Conservation (phyloP, 2,888 invertebrate species). For the Actias luna region DNA sequence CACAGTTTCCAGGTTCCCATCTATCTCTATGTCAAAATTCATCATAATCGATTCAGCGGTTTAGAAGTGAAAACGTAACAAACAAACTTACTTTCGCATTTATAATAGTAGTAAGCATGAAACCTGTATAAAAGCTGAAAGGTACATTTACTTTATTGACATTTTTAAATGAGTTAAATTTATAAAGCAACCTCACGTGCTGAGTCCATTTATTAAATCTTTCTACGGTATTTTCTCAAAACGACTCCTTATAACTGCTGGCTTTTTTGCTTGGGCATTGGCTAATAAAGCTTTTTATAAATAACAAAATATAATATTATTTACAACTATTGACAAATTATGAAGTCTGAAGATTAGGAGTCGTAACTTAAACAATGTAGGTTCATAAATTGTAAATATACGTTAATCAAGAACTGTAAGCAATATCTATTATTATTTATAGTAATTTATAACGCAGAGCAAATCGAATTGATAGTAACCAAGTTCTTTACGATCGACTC, state of each 20-base stretch:
- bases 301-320: background rate
- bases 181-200: background rate
- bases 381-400: background rate
- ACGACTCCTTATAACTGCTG: too few species aligned
- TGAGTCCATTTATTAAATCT: background rate
- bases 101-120: too few species aligned
- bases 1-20: too few species aligned
- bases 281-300: background rate
- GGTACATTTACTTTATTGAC: background rate
- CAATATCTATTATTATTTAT: background rate
- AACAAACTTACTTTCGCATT: too few species aligned
- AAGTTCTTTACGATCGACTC: too few species aligned
- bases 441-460: too few species aligned
- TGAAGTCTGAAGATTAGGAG: background rate
- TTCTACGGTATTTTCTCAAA: background rate
- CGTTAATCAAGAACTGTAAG: background rate
- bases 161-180: background rate
- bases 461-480: too few species aligned
- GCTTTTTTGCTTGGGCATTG: background rate
- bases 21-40: too few species aligned
- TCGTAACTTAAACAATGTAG: background rate
- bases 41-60: too few species aligned
- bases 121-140: background rate
- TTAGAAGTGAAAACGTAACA: too few species aligned
- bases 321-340: background rate